Percentiles rank a stretch among this genome's conserved stretches.
Conservation (phyloP, 2,888 invertebrate genomes). For the Ichneumoninae sp. region DNA sequence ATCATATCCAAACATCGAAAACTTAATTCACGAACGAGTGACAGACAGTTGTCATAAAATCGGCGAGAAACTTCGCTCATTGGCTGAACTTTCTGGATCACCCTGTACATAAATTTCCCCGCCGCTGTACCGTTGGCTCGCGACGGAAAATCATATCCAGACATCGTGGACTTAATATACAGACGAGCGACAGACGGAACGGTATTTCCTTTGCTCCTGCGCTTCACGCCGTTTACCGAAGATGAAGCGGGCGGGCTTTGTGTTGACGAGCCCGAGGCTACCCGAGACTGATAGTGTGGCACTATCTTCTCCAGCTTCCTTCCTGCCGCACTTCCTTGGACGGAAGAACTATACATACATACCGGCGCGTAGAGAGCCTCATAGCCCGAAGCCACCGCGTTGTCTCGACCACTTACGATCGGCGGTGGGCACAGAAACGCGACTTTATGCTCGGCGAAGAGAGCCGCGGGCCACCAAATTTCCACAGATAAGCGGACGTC, state of each 20-base stretch:
- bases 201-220: neutral
- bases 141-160: conserved; percentile 3
- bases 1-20: no score
- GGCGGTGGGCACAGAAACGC: conserved; percentile 25
- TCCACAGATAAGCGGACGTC: conserved; percentile 58
- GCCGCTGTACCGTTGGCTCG: neutral
- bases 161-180: neutral
- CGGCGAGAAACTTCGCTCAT: no score
- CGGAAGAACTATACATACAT: conserved; percentile 13
- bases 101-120: neutral
- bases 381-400: conserved; percentile 47
- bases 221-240: conserved; percentile 28
- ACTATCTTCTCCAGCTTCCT: conserved; percentile 29
- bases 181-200: conserved; percentile 9
- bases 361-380: neutral
- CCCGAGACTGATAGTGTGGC: neutral
- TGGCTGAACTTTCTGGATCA: no score
- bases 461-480: conserved; percentile 60
- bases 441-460: conserved; percentile 64
- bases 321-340: conserved; percentile 9
- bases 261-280: conserved; percentile 45
- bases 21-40: no score
- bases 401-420: conserved; percentile 65
- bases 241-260: conserved; percentile 35
- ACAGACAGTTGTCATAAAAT: no score